Evolutionary conservation across 1,140 invertebrate species (phyloP), one percentile per base, ranked within the genome.

Genomic region (Temnothorax longispinosus): DNA sequence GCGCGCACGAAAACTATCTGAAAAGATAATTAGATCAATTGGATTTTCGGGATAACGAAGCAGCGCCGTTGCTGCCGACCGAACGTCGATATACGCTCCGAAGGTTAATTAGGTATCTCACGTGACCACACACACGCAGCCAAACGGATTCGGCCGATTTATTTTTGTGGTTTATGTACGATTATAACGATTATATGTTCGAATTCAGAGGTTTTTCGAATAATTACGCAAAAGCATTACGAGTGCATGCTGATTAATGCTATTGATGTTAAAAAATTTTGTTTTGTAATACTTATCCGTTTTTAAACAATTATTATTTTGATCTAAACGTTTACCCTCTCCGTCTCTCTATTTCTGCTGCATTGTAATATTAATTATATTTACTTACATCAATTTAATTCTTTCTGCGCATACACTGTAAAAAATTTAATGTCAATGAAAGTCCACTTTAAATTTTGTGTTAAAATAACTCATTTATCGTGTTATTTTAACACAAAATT

Each of bases 1-100:
- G 44, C 10, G 56, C 21, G 27, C 38, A n/a, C 21, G 67, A 75
- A 87, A 84, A 89, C 60, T 65, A 50, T 50, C 44, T 21, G 58
- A 35, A n/a, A 18, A n/a, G 8, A 74, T 90, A 90, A 90, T 90
- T 84, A 89, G 65, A 27, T 81, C 86, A 86, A 89, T 82, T 89
- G 76, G 75, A 71, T 86, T 82, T 72, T 47, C 56, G 76, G n/a
- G 71, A 81, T 88, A 88, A 87, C 62, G 60, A 76, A 44, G 71
- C 15, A 4, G 67, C 60, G 10, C 11, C 11, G 4, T 54, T 60
- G 47, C 69, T 58, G 47, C 15, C 27, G 41, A 67, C 10, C 35
- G 74, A 82, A 74, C 50, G 56, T 78, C 76, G 44, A n/a, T 56
- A 27, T 27, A 52, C 32, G 27, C 77, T 64, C 38, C 21, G 21